These are phyloP conservation scores for Montipora capricornis DNA, from an alignment of 64 coral and sea anemone genomes.

Conservation along the genomic window DNA sequence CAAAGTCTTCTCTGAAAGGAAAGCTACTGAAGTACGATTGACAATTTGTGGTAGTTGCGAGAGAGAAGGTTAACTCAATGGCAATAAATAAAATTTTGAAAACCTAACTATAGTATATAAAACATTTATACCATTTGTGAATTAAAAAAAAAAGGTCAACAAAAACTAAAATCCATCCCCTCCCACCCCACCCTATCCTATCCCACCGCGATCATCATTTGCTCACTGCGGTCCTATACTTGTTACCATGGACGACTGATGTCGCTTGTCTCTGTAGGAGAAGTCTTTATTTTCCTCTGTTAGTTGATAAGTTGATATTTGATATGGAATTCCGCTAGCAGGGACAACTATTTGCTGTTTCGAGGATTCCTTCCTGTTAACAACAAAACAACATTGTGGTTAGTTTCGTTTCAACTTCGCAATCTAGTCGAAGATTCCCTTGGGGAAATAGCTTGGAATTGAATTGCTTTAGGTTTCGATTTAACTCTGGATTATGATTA, in stretches of 20 bases:
- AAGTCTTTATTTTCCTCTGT: constrained; percentile 99
- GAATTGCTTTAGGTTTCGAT: too few relatives aligned
- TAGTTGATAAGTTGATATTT: constrained; percentile 87
- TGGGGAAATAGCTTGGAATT: too few relatives aligned
- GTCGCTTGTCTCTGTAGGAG: constrained; percentile 87
- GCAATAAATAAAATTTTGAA: neutral
- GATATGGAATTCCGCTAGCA: constrained; percentile 83
- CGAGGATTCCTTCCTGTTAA: constrained; percentile 71
- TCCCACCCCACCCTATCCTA: neutral
- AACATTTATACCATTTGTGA: neutral
- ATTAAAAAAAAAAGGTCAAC: neutral
- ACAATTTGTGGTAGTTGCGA: neutral
- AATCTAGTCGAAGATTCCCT: too few relatives aligned
- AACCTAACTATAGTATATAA: neutral
- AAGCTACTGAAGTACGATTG: neutral
- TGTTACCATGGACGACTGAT: constrained; percentile 95
- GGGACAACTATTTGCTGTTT: constrained; percentile 84
- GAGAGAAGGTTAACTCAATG: neutral
- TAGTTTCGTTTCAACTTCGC: too few relatives aligned
- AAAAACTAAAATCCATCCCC: neutral
- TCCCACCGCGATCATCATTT: neutral
- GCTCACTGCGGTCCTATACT: constrained; percentile 74
- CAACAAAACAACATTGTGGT: neutral
- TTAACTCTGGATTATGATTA: too few relatives aligned
- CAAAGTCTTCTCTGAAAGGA: too few relatives aligned